phyloP scores from a whole-genome alignment of 2,888 invertebrate species.

The Aleiodes testaceus region DNA sequence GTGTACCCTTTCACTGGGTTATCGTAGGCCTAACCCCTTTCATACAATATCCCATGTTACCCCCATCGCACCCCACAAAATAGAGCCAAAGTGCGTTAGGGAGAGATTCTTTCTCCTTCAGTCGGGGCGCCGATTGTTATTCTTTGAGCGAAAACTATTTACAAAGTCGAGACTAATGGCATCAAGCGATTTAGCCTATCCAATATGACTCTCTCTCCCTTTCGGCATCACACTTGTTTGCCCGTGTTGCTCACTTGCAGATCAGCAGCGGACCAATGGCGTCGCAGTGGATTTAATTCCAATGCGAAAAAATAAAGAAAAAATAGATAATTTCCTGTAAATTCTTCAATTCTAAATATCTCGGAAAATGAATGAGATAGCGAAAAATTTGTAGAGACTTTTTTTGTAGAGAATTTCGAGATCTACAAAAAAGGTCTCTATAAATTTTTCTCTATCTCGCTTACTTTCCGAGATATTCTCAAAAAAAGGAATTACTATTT shows the following conservation, averaged over 20 bases:
- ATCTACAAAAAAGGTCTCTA: no score
- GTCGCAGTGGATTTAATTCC: not conserved
- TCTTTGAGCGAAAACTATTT: conserved; percentile 71
- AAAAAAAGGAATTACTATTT: no score
- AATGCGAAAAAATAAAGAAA: no score
- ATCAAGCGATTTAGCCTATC: conserved; percentile 68
- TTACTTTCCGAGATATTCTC: not conserved
- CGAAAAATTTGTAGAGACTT: no score
- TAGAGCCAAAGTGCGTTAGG: conserved; percentile 51
- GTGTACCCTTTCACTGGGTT: conserved; percentile 45
- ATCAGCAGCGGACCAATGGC: not conserved
- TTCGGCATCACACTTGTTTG: conserved; percentile 33
- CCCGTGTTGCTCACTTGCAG: conserved; percentile 39
- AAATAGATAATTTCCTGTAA: no score
- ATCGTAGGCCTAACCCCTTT: conserved; percentile 55
- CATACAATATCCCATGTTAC: conserved; percentile 10
- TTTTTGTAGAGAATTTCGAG: no score
- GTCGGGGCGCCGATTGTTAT: conserved; percentile 64
- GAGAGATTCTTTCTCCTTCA: conserved; percentile 48
- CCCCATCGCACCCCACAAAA: conserved; percentile 34
- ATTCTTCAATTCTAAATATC: no score
- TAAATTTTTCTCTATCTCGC: no score
- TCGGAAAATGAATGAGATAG: no score
- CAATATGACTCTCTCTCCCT: conserved; percentile 58
- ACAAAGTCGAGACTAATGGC: conserved; percentile 71